Base-by-base conservation (phyloP, 1,140 invertebrate species). In the Phymastichus coffea region DNA sequence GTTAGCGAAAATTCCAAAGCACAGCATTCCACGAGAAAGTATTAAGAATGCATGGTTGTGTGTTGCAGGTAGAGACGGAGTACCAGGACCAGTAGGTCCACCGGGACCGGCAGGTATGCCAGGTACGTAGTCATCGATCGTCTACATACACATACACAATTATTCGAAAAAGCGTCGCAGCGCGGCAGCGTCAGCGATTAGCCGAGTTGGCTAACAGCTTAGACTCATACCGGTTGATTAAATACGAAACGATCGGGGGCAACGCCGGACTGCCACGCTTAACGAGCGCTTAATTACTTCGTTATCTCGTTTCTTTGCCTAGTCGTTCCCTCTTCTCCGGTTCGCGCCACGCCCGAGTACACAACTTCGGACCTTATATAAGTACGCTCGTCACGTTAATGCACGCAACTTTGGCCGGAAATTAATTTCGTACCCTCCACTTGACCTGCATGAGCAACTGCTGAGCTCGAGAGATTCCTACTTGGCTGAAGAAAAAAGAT, bases 201-300 rank as follows among this genome's bases (percentile, higher is more conserved):
- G n/a, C n/a, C n/a, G n/a, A n/a, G n/a, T n/a, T n/a, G 20, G 64
- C 54, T 58, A 58, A 65, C 66, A 52, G 66, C 66, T 63, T 66
- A 62, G 48, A 63, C 61, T 60, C n/a, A n/a, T n/a, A n/a, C n/a
- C n/a, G 63, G 65, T 67, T 70, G 66, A 72, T 70, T 72, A 70
- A 70, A 72, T 64, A 62, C 44, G 15, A 47, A 63, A 56, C 66
- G 63, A 72, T 66, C 68, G 64, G 60, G 59, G 62, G 53, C 8
- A 10, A 3, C 1, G 38, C 19, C 15, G 17, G n/a, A 25, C 46
- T n/a, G n/a, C n/a, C n/a, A n/a, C n/a, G n/a, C n/a, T n/a, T 69
- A 70, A 72, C 58, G 66, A 63, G 63, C 65, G 57, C 51, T 66
- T 64, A 68, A 70, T 66, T 69, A 65, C 61, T 66, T 63, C 63